These are phyloP conservation scores for Zingel zingel DNA, from an alignment of 2,113 vertebrate species.

Conservation along the genomic window DNA sequence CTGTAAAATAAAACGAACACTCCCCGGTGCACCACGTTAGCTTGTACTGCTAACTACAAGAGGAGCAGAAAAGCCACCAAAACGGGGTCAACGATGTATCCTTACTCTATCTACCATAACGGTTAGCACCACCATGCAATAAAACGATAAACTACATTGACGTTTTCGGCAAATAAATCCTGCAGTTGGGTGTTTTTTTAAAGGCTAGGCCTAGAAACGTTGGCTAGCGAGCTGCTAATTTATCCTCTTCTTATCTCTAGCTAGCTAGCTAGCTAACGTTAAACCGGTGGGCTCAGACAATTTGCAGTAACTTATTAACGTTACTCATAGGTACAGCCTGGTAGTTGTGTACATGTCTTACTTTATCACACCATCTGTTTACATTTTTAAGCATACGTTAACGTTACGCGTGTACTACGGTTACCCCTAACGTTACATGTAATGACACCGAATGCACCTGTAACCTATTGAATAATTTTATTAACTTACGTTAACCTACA, in stretches of 20 bases:
- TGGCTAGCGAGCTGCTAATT: conserved; percentile 65
- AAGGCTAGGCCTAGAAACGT: conserved; percentile 34
- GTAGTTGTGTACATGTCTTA: neutral
- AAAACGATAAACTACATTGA: neutral
- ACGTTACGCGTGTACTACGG: neutral
- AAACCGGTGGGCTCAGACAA: conserved; percentile 47
- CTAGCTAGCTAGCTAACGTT: conserved; percentile 25
- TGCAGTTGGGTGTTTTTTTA: neutral
- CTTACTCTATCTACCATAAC: neutral
- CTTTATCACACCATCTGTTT: neutral
- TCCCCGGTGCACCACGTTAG: conserved; percentile 60
- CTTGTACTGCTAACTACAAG: conserved; percentile 53
- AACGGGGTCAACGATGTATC: neutral
- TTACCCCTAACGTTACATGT: neutral
- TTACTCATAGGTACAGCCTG: neutral
- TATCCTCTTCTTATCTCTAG: conserved; percentile 56
- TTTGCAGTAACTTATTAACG: conserved; percentile 24
- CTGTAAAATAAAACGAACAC: conserved; percentile 56
- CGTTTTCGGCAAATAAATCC: neutral
- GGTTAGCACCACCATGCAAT: neutral
- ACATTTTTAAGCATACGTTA: neutral
- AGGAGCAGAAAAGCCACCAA: conserved; percentile 24
- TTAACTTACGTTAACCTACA: neutral
- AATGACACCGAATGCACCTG: conserved; percentile 57
- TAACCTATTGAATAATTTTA: conserved; percentile 13